phyloP scores from a whole-genome alignment of 2,113 vertebrate species.

The Sakesphorus luctuosus region DNA sequence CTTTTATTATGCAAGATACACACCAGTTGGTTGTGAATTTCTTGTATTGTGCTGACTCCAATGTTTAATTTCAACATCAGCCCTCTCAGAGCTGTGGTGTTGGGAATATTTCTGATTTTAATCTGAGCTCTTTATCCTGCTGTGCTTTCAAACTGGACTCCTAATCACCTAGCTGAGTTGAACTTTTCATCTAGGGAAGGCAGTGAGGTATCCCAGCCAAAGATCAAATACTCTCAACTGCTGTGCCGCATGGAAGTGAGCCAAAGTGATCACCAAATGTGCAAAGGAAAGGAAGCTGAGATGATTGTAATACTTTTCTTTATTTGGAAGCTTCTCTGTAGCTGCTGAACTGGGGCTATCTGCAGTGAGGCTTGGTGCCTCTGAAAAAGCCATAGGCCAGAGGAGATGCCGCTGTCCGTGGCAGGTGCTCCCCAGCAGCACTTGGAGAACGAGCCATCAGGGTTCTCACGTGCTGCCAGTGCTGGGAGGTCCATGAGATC shows the following conservation, averaged over 20 bases:
- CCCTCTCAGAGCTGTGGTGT: background rate
- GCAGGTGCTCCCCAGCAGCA: background rate
- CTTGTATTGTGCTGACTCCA: constrained; percentile 57
- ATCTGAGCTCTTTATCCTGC: constrained; percentile 61
- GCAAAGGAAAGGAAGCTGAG: background rate
- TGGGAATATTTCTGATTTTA: constrained; percentile 69
- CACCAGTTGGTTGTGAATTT: constrained; percentile 55
- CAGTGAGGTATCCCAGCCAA: constrained; percentile 21
- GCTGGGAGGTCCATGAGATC: background rate
- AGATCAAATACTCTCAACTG: constrained; percentile 60
- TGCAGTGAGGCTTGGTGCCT: background rate
- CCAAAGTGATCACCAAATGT: background rate
- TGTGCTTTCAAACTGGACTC: constrained; percentile 51
- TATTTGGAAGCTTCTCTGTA: background rate
- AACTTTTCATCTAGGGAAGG: constrained; percentile 47
- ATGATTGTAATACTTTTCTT: background rate
- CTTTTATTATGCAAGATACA: constrained; percentile 65
- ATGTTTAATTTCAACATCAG: constrained; percentile 61
- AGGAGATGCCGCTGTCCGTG: background rate
- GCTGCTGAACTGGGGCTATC: background rate
- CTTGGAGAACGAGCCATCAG: background rate
- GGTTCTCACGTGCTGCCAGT: fast-evolving
- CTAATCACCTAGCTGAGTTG: constrained; percentile 39
- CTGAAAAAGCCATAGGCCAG: background rate
- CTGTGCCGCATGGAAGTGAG: background rate